A percentile compares a stretch with the other conserved stretches of the same genome.
These are phyloP conservation scores for Dicroscelio sp. DNA, from an alignment of 2,888 invertebrate genomes.

Conservation along the genomic window DNA sequence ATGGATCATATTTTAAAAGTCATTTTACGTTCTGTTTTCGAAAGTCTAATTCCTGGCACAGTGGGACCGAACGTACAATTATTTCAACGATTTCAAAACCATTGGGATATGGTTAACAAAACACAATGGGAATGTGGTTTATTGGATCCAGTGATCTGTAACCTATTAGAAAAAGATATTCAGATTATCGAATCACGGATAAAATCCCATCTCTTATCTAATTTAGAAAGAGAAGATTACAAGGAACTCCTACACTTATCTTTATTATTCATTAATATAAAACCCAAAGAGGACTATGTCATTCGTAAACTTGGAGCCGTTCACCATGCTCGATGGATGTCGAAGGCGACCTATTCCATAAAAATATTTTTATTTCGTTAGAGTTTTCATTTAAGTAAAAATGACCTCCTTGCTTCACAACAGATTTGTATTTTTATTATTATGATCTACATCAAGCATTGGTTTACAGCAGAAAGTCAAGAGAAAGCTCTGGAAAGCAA, in stretches of 20 bases:
- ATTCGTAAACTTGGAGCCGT: not conserved
- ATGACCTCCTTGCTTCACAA: conserved; percentile 23
- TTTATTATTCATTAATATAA: not conserved
- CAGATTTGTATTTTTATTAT: conserved; percentile 32
- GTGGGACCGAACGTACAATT: not conserved
- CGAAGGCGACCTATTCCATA: not conserved
- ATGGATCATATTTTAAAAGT: conserved; percentile 64
- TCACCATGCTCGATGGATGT: not conserved
- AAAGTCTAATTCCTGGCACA: not conserved
- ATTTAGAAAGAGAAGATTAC: not conserved
- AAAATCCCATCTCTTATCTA: not conserved
- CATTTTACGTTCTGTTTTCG: conserved; percentile 22
- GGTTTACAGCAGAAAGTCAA: conserved; percentile 25
- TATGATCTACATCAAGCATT: conserved; percentile 32
- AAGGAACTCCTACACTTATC: not conserved
- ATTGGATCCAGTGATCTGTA: not conserved
- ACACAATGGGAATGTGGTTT: not conserved
- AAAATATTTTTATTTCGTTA: conserved; percentile 21
- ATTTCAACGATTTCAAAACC: not conserved
- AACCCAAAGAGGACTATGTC: not conserved
- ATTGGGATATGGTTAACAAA: not conserved
- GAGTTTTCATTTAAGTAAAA: conserved; percentile 30
- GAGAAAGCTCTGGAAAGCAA: conserved; percentile 16
- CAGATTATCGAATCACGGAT: not conserved
- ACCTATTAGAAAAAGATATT: not conserved